A percentile compares a stretch with the other conserved stretches of the same genome.
These are phyloP conservation scores for Notocelia uddmanniana DNA, from an alignment of 2,888 invertebrate species.

Conservation along the genomic window DNA sequence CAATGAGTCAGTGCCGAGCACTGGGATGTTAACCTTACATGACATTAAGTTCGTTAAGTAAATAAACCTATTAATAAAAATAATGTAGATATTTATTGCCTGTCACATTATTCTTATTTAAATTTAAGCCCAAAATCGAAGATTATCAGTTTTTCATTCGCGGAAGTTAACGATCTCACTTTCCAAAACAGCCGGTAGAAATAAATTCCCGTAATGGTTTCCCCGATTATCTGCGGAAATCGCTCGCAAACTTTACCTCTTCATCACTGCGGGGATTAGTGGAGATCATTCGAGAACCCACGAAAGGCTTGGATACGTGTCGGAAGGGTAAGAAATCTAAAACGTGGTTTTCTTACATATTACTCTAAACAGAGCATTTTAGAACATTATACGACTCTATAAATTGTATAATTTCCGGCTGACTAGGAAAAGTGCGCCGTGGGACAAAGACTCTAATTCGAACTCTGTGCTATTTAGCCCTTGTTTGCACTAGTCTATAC, in stretches of 20 bases:
- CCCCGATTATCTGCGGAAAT: constrained; percentile 41
- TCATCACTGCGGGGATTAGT: constrained; percentile 35
- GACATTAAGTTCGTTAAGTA: too few species aligned
- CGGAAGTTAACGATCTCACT: constrained; percentile 6
- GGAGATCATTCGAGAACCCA: constrained; percentile 22
- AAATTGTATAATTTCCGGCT: too few species aligned
- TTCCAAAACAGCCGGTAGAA: constrained; percentile 33
- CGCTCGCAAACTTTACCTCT: constrained; percentile 38
- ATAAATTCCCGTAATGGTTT: constrained; percentile 41
- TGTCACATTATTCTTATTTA: not conserved
- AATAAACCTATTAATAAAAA: too few species aligned
- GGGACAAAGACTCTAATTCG: too few species aligned
- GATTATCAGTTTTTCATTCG: constrained; percentile 24
- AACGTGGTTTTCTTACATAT: not conserved
- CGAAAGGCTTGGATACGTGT: not conserved
- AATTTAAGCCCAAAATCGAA: constrained; percentile 1
- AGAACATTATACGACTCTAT: not conserved
- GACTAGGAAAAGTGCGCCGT: too few species aligned
- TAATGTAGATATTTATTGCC: too few species aligned
- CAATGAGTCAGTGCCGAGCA: too few species aligned
- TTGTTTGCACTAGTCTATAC: too few species aligned
- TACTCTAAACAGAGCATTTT: not conserved
- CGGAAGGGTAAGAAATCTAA: not conserved
- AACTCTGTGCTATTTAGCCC: too few species aligned
- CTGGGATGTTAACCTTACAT: too few species aligned